Percentiles rank a stretch among this genome's conserved stretches.
phyloP scores from a whole-genome alignment of 2,113 vertebrate genomes.

The Nibea coibor region DNA sequence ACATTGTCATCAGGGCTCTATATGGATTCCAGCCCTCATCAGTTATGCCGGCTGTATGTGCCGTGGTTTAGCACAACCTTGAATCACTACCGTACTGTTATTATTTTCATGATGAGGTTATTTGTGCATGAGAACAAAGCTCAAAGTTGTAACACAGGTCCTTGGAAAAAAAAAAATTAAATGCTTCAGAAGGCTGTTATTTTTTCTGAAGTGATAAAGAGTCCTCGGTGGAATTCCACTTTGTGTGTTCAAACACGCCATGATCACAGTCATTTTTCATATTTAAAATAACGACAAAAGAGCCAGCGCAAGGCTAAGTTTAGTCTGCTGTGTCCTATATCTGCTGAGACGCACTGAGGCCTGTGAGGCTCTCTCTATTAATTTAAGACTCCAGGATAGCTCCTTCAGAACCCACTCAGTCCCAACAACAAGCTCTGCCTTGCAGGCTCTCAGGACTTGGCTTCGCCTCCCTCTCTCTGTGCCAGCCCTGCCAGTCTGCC shows the following conservation, averaged over 20 bases:
- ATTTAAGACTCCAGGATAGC: constrained; percentile 51
- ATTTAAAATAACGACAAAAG: constrained; percentile 18
- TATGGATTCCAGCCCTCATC: constrained; percentile 16
- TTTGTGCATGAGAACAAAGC: constrained; percentile 8
- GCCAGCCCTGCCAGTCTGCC: constrained; percentile 65
- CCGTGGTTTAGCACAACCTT: not conserved
- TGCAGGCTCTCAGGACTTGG: constrained; percentile 70
- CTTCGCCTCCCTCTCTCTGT: constrained; percentile 38
- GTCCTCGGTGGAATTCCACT: not conserved
- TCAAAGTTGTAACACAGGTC: not conserved
- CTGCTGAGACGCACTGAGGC: constrained; percentile 21
- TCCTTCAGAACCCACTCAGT: constrained; percentile 70
- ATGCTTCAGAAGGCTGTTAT: constrained; percentile 5
- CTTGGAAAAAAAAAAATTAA: not conserved
- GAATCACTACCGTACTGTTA: not conserved
- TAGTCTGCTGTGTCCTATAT: constrained; percentile 21
- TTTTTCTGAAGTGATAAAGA: not conserved
- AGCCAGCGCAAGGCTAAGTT: not conserved
- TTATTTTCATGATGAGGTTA: constrained; percentile 2
- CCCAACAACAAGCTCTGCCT: constrained; percentile 70
- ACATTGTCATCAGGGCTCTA: constrained; percentile 39
- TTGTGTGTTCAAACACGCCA: not conserved
- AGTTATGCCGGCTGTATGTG: not conserved
- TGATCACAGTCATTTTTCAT: not conserved
- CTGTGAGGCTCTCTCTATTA: constrained; percentile 44